Evolutionary conservation across 92 coral and sea anemone species (phyloP).

Genomic region (Ricordea florida): DNA sequence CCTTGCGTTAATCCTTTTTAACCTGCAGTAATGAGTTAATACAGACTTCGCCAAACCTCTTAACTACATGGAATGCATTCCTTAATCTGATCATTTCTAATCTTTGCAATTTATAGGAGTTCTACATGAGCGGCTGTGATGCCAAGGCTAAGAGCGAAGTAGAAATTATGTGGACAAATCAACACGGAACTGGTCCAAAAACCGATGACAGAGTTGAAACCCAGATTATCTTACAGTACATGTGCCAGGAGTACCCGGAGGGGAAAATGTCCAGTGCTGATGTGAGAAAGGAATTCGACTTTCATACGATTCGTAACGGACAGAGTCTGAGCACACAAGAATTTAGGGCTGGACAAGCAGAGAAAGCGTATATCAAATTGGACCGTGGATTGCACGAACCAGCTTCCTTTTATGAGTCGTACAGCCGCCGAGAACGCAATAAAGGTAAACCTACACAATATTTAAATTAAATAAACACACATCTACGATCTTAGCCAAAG

Average conservation of each 20-base stretch:
- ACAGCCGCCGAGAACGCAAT: constrained; percentile 26
- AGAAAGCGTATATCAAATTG: constrained; percentile 8
- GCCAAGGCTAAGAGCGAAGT: constrained; percentile 30
- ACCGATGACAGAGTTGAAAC: constrained; percentile 41
- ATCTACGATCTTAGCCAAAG: too few species aligned
- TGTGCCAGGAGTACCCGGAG: constrained; percentile 46
- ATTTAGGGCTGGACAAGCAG: neutral
- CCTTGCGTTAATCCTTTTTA: too few species aligned
- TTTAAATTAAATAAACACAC: too few species aligned
- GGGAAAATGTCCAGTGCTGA: constrained; percentile 19
- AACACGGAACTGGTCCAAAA: constrained; percentile 43
- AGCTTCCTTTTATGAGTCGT: constrained; percentile 1
- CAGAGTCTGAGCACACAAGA: neutral
- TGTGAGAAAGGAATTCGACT: constrained; percentile 21
- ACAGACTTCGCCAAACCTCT: too few species aligned
- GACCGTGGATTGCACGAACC: constrained; percentile 44
- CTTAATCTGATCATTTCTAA: too few species aligned
- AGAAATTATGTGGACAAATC: constrained; percentile 56
- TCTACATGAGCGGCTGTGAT: constrained; percentile 38
- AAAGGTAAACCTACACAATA: constrained; percentile 8
- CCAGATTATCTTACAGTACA: constrained; percentile 43
- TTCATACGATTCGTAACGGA: constrained; percentile 29
- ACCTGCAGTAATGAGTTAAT: too few species aligned
- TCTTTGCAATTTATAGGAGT: neutral
- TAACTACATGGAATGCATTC: too few species aligned